These are phyloP conservation scores for Tyto alba DNA, from an alignment of 2,113 vertebrate genomes.

Conservation along the genomic window DNA sequence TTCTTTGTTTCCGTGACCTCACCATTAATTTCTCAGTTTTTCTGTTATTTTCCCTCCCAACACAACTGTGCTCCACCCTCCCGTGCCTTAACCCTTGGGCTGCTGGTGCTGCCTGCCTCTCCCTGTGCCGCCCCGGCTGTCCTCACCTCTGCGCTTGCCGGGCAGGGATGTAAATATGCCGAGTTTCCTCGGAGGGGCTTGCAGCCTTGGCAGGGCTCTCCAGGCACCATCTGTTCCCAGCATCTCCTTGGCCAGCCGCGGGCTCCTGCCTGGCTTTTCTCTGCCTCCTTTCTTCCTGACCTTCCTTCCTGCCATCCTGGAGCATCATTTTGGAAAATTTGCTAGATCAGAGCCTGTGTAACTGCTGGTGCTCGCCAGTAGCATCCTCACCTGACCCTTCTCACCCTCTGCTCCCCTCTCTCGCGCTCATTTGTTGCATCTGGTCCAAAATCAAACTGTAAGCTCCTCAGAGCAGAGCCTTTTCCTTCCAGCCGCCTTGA, in stretches of 20 bases:
- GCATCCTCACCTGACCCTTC: neutral
- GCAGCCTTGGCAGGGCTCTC: neutral
- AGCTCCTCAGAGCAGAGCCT: neutral
- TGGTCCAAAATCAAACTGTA: neutral
- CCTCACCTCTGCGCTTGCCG: rapidly evolving
- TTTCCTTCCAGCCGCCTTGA: neutral
- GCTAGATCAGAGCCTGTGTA: neutral
- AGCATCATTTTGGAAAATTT: neutral
- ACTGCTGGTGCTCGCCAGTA: rapidly evolving
- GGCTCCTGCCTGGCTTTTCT: neutral
- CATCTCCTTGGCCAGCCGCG: neutral
- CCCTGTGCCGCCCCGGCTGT: rapidly evolving
- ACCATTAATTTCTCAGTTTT: neutral
- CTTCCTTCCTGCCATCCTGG: neutral
- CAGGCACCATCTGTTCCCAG: slow-evolving; percentile 37
- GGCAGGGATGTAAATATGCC: rapidly evolving
- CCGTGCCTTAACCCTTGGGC: neutral
- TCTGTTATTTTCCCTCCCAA: neutral
- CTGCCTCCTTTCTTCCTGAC: neutral
- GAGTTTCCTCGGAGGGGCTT: neutral
- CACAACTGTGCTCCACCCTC: neutral
- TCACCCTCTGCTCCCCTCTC: neutral
- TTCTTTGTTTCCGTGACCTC: neutral
- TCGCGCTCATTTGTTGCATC: neutral
- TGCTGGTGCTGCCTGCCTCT: neutral